Conservation (phyloP, 2,113 vertebrate genomes). For the Varanus komodoensis region DNA sequence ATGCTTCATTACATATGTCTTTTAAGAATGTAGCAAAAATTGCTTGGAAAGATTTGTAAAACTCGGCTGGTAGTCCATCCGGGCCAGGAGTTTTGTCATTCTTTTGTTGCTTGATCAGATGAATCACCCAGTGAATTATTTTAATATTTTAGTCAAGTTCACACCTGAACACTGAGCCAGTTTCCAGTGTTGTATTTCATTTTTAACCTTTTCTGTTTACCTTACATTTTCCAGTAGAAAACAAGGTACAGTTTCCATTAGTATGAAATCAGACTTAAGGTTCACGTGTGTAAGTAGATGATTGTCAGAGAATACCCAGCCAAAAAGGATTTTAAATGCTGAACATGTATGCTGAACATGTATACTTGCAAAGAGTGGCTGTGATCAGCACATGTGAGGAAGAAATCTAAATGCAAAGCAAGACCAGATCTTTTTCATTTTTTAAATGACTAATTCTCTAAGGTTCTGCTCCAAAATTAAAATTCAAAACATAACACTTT, state of each 20-base stretch:
- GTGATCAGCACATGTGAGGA: not conserved
- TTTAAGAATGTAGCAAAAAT: too few relatives aligned
- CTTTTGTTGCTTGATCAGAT: too few relatives aligned
- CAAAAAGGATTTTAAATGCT: not conserved
- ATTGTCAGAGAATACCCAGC: not conserved
- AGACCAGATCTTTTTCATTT: not conserved
- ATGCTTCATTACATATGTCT: too few relatives aligned
- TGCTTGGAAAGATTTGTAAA: too few relatives aligned
- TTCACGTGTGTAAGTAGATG: not conserved
- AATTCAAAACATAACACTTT: not conserved
- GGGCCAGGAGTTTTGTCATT: too few relatives aligned
- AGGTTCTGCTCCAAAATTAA: not conserved
- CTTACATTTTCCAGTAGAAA: not conserved
- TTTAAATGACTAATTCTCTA: not conserved
- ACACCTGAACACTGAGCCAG: not conserved
- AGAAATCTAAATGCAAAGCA: not conserved
- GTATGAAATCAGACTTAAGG: not conserved
- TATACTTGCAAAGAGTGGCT: too few relatives aligned
- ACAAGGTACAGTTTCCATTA: not conserved
- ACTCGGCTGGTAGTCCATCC: too few relatives aligned
- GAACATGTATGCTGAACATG: not conserved
- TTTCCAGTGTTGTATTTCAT: not conserved
- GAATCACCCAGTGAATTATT: not conserved
- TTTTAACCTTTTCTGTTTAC: not conserved
- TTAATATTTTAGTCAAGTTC: not conserved